Base-by-base conservation (phyloP, 2,797 vertebrate genomes). In the Jordanella pulchra region DNA sequence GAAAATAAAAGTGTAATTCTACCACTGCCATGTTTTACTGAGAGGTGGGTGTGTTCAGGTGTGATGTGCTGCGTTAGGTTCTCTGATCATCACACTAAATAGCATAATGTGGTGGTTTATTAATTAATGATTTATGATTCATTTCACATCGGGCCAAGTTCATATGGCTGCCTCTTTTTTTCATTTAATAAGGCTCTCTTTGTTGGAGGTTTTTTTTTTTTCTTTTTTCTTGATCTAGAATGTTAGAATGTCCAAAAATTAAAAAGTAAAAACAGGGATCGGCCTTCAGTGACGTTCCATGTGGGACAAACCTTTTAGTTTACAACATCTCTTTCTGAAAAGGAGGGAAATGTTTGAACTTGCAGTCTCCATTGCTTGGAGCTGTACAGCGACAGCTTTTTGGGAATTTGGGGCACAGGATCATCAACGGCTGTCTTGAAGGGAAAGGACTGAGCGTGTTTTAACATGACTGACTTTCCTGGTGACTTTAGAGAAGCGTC, bases 401-500 rank as follows among this genome's bases (percentile, higher is more conserved):
- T 1, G 18, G 74, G 79, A 89, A 88, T 85, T 79, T 80, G 78
- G 72, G 60, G 44, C 81, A 78, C 56, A 32, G 80, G 89, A 89
- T 89, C 83, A 87, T 69, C 76, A 51, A 65, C 75, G 42, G 63
- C 78, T 84, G 80, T 72, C 73, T 75, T 81, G 79, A 79, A 90
- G 75, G 71, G 67, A 83, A 77, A 74, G 71, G 72, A 77, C 73
- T 45, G 83, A 83, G 84, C 85, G 77, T 82, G 89, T 90, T 91
- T 85, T 84, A 87, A 88, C 88, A 83, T 72, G 83, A 85, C 71
- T 74, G 75, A 80, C 83, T 79, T 58, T 5, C 42, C 81, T 39
- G 55, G 82, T 81, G 7, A 7, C 74, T 83, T 76, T 65, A 65
- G 53, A 78, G 69, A 71, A 79, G 76, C 77, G 67, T 74, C 72